phyloP scores from a whole-genome alignment of 2,797 vertebrate species.

The Columba guinea region DNA sequence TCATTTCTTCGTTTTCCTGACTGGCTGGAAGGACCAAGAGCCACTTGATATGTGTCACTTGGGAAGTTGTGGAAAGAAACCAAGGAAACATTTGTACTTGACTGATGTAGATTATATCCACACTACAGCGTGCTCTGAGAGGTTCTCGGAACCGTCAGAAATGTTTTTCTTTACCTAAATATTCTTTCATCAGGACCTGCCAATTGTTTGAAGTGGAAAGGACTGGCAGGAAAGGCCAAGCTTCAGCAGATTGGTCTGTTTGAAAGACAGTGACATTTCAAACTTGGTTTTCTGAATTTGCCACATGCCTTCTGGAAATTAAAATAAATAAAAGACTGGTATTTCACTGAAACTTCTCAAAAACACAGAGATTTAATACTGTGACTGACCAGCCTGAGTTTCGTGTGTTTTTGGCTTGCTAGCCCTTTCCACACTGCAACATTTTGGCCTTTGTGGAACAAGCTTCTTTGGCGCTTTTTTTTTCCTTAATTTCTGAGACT shows the following conservation, averaged over 20 bases:
- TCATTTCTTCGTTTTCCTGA: neutral
- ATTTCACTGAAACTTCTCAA: slow-evolving; percentile 5
- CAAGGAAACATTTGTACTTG: neutral
- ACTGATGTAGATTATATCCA: neutral
- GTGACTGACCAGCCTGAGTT: neutral
- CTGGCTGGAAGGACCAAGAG: neutral
- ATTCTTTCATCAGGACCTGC: slow-evolving; percentile 1
- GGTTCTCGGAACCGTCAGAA: neutral
- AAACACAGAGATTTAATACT: neutral
- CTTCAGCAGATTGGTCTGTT: neutral
- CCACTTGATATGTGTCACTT: neutral
- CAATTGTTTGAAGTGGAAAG: slow-evolving; percentile 2
- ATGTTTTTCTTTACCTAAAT: neutral
- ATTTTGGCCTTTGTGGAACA: neutral
- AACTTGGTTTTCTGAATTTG: slow-evolving; percentile 24
- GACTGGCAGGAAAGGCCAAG: slow-evolving; percentile 1
- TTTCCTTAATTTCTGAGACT: neutral
- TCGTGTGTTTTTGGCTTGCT: rapidly evolving
- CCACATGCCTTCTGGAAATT: slow-evolving; percentile 25
- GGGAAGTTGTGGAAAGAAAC: neutral
- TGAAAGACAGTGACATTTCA: slow-evolving; percentile 54
- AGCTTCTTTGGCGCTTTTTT: neutral
- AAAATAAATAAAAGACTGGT: neutral
- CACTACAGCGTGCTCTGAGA: neutral
- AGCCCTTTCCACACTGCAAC: neutral